Percentiles rank a stretch among this genome's conserved stretches.
phyloP scores from a whole-genome alignment of 2,113 vertebrate genomes.

The Bubalus kerabau region DNA sequence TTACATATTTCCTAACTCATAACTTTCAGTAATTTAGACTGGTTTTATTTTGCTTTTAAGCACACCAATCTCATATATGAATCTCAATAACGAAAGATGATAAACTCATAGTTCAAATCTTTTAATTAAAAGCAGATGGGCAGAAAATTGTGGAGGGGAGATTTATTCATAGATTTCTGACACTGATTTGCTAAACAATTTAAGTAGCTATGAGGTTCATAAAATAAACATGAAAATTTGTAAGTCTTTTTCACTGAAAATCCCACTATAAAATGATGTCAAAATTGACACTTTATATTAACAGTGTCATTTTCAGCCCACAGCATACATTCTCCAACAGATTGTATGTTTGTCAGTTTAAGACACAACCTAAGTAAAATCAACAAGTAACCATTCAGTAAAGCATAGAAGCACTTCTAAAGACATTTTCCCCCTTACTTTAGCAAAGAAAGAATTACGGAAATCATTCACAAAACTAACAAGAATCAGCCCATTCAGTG shows the following conservation, averaged over 20 bases:
- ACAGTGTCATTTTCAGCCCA: neutral
- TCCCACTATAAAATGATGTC: conserved; percentile 20
- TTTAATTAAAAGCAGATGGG: conserved; percentile 12
- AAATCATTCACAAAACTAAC: conserved; percentile 50
- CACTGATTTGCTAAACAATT: neutral
- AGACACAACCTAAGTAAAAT: neutral
- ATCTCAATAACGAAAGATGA: conserved; percentile 16
- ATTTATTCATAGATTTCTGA: conserved; percentile 11
- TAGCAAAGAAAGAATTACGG: conserved; percentile 33
- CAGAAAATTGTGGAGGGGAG: neutral
- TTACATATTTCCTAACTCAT: neutral
- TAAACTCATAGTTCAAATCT: neutral
- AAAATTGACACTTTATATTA: neutral
- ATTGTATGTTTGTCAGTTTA: neutral
- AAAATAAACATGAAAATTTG: conserved; percentile 36
- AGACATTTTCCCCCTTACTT: neutral
- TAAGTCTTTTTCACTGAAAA: neutral
- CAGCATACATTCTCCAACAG: neutral
- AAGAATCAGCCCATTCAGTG: conserved; percentile 62
- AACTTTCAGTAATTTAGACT: neutral
- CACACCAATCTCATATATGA: neutral
- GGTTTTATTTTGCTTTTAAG: neutral
- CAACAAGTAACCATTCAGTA: conserved; percentile 51
- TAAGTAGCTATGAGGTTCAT: neutral
- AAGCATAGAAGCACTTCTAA: conserved; percentile 9